These are phyloP conservation scores for Acronicta aceris DNA, from an alignment of 2,888 invertebrate species.

Conservation along the genomic window DNA sequence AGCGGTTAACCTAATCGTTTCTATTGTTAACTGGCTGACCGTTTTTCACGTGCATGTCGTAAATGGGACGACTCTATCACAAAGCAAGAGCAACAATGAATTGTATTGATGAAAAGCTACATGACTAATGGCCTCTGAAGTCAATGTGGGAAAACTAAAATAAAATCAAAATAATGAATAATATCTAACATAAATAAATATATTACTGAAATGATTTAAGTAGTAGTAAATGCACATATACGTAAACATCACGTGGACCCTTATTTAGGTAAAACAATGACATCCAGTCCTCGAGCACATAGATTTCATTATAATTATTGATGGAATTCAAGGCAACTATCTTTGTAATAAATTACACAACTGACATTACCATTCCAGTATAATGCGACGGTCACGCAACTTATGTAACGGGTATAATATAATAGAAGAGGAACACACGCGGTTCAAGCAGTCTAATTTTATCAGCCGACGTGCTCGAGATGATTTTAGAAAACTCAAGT, in stretches of 20 bases:
- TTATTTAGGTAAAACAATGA: constrained; percentile 31
- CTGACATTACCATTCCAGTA: constrained; percentile 68
- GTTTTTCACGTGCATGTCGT: constrained; percentile 28
- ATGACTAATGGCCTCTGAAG: constrained; percentile 21
- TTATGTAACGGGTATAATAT: constrained; percentile 60
- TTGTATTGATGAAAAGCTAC: constrained; percentile 27
- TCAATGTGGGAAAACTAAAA: neutral
- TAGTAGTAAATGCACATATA: neutral
- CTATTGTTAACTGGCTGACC: constrained; percentile 58
- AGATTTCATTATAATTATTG: constrained; percentile 39
- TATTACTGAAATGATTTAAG: too few species aligned
- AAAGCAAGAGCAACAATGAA: constrained; percentile 29
- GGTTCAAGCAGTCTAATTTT: constrained; percentile 67
- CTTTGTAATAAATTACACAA: constrained; percentile 67
- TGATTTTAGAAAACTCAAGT: constrained; percentile 65
- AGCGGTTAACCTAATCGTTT: constrained; percentile 70
- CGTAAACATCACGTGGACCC: neutral
- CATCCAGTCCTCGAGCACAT: constrained; percentile 30
- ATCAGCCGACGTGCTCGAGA: constrained; percentile 65
- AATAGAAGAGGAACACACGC: constrained; percentile 64
- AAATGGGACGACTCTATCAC: constrained; percentile 27
- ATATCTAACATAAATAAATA: too few species aligned
- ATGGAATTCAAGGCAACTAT: constrained; percentile 38
- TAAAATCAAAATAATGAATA: neutral
- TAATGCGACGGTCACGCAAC: constrained; percentile 70